A percentile compares a stretch with the other conserved stretches of the same genome.
phyloP scores from a whole-genome alignment of 2,888 invertebrate species.

The Drosophila parthenogenetica region DNA sequence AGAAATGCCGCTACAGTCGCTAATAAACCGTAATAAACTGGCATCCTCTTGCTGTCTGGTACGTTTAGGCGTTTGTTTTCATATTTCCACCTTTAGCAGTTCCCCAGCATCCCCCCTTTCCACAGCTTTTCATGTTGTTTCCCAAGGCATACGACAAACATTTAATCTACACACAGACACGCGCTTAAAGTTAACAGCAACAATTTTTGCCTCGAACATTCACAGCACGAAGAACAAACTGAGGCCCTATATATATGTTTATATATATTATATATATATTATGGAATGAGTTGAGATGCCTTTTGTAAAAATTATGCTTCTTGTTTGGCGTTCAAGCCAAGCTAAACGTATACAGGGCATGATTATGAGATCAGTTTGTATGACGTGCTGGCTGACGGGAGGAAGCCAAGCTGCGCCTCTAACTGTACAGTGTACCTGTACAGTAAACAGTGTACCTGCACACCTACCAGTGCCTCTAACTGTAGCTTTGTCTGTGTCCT shows the following conservation, averaged over 20 bases:
- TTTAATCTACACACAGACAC: slow-evolving; percentile 74
- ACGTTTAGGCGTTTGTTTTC: slow-evolving; percentile 43
- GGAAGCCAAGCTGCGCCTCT: slow-evolving; percentile 48
- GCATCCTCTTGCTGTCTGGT: slow-evolving; percentile 63
- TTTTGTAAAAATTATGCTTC: slow-evolving; percentile 74
- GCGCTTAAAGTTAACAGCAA: slow-evolving; percentile 67
- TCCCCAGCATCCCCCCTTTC: not conserved
- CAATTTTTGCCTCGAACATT: slow-evolving; percentile 46
- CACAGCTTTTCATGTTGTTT: slow-evolving; percentile 7
- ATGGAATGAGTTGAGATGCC: not conserved
- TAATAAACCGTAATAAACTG: slow-evolving; percentile 78
- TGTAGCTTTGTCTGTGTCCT: slow-evolving; percentile 33
- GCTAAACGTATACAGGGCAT: slow-evolving; percentile 63
- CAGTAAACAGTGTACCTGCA: not conserved
- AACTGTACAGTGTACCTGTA: not conserved
- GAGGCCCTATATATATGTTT: not conserved
- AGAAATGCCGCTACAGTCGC: slow-evolving; percentile 58
- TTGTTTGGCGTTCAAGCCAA: slow-evolving; percentile 64
- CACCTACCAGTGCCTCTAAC: not conserved
- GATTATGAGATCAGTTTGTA: slow-evolving; percentile 83
- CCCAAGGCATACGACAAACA: slow-evolving; percentile 68
- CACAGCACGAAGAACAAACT: slow-evolving; percentile 15
- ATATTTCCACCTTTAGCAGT: slow-evolving; percentile 21
- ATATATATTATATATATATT: too few relatives aligned
- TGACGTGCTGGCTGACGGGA: slow-evolving; percentile 63